Evolutionary conservation across 2,113 vertebrate species (phyloP).

Genomic region (Oryzias woworae): DNA sequence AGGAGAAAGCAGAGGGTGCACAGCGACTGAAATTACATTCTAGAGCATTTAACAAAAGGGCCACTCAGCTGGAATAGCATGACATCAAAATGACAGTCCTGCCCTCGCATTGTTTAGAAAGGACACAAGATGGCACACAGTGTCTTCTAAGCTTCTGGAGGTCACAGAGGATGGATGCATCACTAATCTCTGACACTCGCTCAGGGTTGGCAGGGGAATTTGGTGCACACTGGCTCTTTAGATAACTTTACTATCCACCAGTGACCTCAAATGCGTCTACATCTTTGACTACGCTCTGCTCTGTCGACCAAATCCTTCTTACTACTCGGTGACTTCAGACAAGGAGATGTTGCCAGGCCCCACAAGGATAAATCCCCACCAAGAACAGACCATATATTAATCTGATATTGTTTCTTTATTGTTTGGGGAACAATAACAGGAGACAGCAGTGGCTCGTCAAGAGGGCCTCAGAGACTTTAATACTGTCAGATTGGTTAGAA

Average conservation of each 20-base stretch:
- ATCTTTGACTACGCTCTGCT: constrained; percentile 63
- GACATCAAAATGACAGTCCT: constrained; percentile 78
- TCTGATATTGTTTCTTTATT: constrained; percentile 73
- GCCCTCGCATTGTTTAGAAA: constrained; percentile 77
- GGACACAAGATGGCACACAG: constrained; percentile 71
- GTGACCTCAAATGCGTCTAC: constrained; percentile 65
- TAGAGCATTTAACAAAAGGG: constrained; percentile 70
- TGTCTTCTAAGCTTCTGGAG: constrained; percentile 71
- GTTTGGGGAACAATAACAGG: constrained; percentile 70
- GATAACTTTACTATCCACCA: constrained; percentile 78
- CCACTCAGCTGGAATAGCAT: constrained; percentile 51
- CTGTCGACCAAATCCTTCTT: constrained; percentile 71
- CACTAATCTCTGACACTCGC: constrained; percentile 71
- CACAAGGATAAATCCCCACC: constrained; percentile 67
- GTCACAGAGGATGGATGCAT: constrained; percentile 66
- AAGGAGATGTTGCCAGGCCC: constrained; percentile 60
- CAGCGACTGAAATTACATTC: constrained; percentile 54
- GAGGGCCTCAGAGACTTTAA: constrained; percentile 60
- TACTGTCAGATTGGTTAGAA: constrained; percentile 57
- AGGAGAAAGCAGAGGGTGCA: neutral
- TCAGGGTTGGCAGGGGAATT: constrained; percentile 58
- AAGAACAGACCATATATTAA: constrained; percentile 73
- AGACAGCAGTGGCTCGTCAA: constrained; percentile 66
- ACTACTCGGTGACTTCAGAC: constrained; percentile 69
- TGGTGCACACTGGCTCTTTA: constrained; percentile 69